These are phyloP conservation scores for Pseudoatta argentina DNA, from an alignment of 1,140 invertebrate genomes.

Conservation along the genomic window DNA sequence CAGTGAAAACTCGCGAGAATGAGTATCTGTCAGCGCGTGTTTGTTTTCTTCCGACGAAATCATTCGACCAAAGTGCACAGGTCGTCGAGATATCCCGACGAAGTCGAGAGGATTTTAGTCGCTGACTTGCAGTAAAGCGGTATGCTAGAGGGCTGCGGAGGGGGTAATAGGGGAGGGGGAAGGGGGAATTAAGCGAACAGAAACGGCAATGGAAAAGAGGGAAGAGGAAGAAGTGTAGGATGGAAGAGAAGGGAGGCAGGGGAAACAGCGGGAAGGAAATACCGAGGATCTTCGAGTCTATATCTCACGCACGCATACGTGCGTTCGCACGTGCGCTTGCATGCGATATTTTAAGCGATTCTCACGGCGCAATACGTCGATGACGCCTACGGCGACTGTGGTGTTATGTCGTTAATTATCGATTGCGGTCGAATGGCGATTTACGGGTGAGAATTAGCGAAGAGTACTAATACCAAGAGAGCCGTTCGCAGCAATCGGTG, in stretches of 20 bases:
- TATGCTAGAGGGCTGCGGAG: background rate
- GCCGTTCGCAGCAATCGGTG: slow-evolving; percentile 28
- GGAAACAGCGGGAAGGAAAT: slow-evolving; percentile 23
- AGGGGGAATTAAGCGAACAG: slow-evolving; percentile 11
- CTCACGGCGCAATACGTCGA: slow-evolving; percentile 3
- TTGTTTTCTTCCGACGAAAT: slow-evolving; percentile 56
- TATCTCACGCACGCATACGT: slow-evolving; percentile 19
- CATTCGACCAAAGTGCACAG: slow-evolving; percentile 57
- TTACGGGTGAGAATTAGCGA: slow-evolving; percentile 16
- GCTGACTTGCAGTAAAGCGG: slow-evolving; percentile 37
- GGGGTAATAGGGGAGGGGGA: background rate
- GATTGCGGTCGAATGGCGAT: slow-evolving; percentile 17
- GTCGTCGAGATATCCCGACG: slow-evolving; percentile 53
- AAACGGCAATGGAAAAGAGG: background rate
- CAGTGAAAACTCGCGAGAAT: slow-evolving; percentile 10
- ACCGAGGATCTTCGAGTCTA: background rate
- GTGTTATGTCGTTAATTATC: slow-evolving; percentile 48
- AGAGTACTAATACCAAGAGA: background rate
- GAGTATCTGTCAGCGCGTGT: slow-evolving; percentile 50
- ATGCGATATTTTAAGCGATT: slow-evolving; percentile 28
- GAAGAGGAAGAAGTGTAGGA: slow-evolving; percentile 13
- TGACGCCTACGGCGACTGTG: background rate
- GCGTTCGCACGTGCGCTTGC: slow-evolving; percentile 3
- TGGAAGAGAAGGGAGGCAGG: background rate
- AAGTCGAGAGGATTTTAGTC: slow-evolving; percentile 58